Evolutionary conservation across 2,797 vertebrate genomes (phyloP).

Genomic region (Siniperca obscura): DNA sequence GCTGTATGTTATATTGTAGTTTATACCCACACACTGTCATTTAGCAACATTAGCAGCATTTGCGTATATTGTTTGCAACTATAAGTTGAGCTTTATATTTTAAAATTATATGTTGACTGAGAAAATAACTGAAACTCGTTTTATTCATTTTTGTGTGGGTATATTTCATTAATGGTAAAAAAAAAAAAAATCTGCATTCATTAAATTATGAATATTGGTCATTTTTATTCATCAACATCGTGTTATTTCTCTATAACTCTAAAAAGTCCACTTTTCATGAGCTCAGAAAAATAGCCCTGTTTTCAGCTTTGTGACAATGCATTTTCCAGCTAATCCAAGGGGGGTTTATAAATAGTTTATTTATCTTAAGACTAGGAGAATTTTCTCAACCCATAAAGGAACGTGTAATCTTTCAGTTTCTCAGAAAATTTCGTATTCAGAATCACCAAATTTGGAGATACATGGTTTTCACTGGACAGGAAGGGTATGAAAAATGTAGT

Average conservation of each 20-base stretch:
- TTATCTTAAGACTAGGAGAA: too few species aligned
- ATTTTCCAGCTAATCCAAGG: too few species aligned
- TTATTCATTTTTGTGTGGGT: not conserved
- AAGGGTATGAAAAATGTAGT: too few species aligned
- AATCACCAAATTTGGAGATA: too few species aligned
- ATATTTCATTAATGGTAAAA: conserved; percentile 12
- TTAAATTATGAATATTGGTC: not conserved
- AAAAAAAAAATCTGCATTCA: conserved; percentile 17
- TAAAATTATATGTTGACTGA: not conserved
- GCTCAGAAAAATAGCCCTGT: too few species aligned
- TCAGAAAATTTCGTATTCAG: too few species aligned
- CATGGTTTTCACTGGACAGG: too few species aligned
- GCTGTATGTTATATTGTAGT: not conserved
- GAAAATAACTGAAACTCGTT: not conserved
- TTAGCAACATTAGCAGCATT: not conserved
- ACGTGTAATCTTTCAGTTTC: too few species aligned
- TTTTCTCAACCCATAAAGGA: too few species aligned
- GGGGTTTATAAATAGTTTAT: too few species aligned
- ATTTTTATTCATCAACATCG: not conserved
- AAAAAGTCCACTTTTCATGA: too few species aligned
- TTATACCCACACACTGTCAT: not conserved
- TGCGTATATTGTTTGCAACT: not conserved
- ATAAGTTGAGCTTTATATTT: not conserved
- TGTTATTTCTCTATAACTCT: not conserved
- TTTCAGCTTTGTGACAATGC: too few species aligned